Percentiles rank a stretch among this genome's conserved stretches.
These are phyloP conservation scores for Drosophila persimilis DNA, from an alignment of 1,140 invertebrate species.

Conservation along the genomic window DNA sequence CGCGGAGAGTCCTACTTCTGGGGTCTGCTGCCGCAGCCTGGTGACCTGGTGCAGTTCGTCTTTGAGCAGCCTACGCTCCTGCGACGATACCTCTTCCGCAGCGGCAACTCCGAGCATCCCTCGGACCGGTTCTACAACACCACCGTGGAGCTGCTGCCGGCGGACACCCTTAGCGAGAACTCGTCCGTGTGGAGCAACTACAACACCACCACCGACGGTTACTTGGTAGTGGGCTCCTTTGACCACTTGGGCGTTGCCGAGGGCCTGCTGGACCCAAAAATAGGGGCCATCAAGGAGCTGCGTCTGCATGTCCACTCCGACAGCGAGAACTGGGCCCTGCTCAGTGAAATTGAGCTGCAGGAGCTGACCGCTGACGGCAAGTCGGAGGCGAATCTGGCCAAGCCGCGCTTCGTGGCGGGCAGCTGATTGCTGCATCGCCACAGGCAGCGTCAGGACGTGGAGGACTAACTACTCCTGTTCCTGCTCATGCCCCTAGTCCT, in stretches of 20 bases:
- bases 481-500: conserved; percentile 7
- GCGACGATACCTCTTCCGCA: conserved; percentile 92
- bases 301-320: conserved; percentile 91
- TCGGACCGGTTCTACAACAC: conserved; percentile 96
- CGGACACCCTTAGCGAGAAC: conserved; percentile 83
- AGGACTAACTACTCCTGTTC: conserved; percentile 10
- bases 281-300: conserved; percentile 88
- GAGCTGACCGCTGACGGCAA: conserved; percentile 63
- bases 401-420: conserved; percentile 49
- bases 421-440: conserved; percentile 79
- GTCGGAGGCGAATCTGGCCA: conserved; percentile 51
- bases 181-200: conserved; percentile 82
- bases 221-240: conserved; percentile 89
- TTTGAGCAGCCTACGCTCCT: conserved; percentile 90
- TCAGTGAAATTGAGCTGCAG: conserved; percentile 90
- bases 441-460: conserved; percentile 24
- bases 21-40: conserved; percentile 93
- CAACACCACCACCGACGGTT: conserved; percentile 89
- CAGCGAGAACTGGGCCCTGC: conserved; percentile 94
- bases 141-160: conserved; percentile 91
- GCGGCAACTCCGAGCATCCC: conserved; percentile 95
- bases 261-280: conserved; percentile 86
- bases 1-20: conserved; percentile 96
- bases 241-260: conserved; percentile 91
- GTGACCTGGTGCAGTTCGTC: conserved; percentile 92